These are phyloP conservation scores for Campylomormyrus tamandua DNA, from an alignment of 2,113 vertebrate genomes.

Conservation along the genomic window DNA sequence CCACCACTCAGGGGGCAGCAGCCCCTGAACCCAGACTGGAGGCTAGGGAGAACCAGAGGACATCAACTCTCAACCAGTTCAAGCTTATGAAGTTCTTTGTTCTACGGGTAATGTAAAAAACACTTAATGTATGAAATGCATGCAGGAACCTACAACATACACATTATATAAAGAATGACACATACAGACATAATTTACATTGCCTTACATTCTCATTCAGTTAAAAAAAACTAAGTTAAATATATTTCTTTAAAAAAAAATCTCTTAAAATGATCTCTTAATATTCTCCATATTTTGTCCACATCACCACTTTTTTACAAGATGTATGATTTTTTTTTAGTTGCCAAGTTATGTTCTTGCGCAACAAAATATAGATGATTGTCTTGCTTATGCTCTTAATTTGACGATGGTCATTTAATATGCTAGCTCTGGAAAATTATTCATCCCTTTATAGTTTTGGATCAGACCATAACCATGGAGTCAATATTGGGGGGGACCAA, in stretches of 20 bases:
- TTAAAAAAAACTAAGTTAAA: background rate
- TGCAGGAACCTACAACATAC: background rate
- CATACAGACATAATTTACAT: background rate
- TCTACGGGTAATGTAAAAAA: background rate
- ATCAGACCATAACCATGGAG: background rate
- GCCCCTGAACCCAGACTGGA: background rate
- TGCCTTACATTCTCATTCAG: background rate
- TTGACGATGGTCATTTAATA: background rate
- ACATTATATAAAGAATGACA: background rate
- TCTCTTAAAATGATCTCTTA: background rate
- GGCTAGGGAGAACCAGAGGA: background rate
- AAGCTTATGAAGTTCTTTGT: slow-evolving; percentile 9
- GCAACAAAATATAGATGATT: background rate
- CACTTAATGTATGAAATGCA: background rate
- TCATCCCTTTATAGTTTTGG: background rate
- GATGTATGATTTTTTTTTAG: background rate
- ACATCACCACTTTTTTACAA: background rate
- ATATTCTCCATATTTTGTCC: background rate
- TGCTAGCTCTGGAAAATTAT: background rate
- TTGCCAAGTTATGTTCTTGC: background rate
- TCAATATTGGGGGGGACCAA: too few relatives aligned
- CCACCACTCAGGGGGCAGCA: background rate
- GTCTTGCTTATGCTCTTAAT: background rate
- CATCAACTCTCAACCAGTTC: background rate
- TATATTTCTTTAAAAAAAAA: background rate